phyloP scores from a whole-genome alignment of 2,113 vertebrate species.

The Dicaeum eximium region DNA sequence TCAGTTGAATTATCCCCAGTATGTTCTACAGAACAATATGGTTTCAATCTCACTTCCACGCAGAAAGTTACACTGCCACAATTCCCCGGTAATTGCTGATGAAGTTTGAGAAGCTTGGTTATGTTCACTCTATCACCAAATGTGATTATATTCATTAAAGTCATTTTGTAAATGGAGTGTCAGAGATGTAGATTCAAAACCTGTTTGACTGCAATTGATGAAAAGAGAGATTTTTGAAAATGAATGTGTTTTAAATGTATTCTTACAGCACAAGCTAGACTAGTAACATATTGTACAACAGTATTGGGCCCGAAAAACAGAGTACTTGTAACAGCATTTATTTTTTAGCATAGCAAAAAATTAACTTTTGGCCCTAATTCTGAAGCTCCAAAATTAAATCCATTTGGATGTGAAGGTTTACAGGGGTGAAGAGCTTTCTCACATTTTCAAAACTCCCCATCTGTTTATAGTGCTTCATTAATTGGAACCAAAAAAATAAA shows the following conservation, averaged over 20 bases:
- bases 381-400: not conserved
- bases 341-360: not conserved
- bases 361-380: not conserved
- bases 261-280: not conserved
- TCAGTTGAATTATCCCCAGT: not conserved
- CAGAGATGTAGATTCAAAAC: not conserved
- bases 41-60: not conserved
- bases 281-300: not conserved
- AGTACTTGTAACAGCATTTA: not conserved
- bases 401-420: not conserved
- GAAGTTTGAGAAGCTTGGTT: not conserved
- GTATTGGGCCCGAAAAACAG: not conserved
- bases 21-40: not conserved
- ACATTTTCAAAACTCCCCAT: not conserved
- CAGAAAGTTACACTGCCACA: not conserved
- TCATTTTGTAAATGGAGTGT: not conserved
- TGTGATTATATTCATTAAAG: conserved; percentile 24
- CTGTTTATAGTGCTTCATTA: not conserved
- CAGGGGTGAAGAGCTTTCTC: not conserved
- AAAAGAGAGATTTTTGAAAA: not conserved
- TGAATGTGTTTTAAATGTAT: not conserved
- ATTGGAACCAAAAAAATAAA: not conserved
- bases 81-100: not conserved
- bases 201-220: not conserved
- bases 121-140: not conserved